These are phyloP conservation scores for Taphrorychus bicolor DNA, from an alignment of 2,888 invertebrate genomes.

Conservation along the genomic window DNA sequence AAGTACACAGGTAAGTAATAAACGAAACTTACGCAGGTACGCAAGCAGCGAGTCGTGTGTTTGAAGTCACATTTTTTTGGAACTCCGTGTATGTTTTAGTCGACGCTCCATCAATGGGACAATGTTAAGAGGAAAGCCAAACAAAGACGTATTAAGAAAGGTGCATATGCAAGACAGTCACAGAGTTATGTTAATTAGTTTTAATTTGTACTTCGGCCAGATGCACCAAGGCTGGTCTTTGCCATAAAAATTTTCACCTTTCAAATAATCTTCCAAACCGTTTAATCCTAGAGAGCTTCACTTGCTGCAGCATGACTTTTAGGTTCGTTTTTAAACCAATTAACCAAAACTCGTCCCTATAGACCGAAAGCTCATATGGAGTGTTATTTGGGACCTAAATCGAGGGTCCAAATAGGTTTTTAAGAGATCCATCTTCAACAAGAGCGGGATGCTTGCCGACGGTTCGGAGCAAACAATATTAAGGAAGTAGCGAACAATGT, in stretches of 20 bases:
- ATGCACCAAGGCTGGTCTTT: conserved; percentile 24
- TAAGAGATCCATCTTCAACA: conserved; percentile 2
- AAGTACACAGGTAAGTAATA: too few species aligned
- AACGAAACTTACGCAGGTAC: too few species aligned
- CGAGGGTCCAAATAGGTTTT: conserved; percentile 7
- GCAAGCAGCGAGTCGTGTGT: background rate
- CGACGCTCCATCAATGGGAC: conserved; percentile 26
- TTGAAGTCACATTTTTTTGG: background rate
- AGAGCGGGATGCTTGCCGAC: conserved; percentile 19
- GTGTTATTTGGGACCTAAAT: too few species aligned
- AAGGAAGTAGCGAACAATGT: conserved; percentile 31
- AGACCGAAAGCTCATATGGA: too few species aligned
- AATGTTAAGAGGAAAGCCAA: conserved; percentile 37
- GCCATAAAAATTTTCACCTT: conserved; percentile 20
- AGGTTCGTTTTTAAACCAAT: too few species aligned
- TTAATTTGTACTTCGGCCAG: conserved; percentile 37
- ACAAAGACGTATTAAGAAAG: conserved; percentile 38
- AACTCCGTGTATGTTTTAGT: conserved; percentile 12
- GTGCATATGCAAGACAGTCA: conserved; percentile 35
- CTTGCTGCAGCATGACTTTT: too few species aligned
- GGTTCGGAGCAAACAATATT: conserved; percentile 28
- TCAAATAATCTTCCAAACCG: background rate
- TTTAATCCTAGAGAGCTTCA: background rate
- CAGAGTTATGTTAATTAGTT: conserved; percentile 39
- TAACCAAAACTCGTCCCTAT: too few species aligned